A percentile compares a stretch with the other conserved stretches of the same genome.
phyloP scores from a whole-genome alignment of 2,113 vertebrate genomes.

The Plecotus auritus region DNA sequence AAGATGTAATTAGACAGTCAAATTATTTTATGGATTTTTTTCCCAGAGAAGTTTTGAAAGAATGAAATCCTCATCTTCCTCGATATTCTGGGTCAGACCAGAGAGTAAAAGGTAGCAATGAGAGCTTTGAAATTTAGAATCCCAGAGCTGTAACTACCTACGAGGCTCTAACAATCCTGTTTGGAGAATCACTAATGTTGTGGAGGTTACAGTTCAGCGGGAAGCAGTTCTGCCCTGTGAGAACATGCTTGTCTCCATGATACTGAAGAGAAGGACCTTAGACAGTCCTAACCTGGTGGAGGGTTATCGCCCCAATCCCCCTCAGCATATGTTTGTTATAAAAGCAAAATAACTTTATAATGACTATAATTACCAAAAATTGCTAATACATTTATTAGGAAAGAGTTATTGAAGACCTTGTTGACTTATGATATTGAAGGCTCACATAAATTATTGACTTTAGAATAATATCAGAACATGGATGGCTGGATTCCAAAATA shows the following conservation, averaged over 20 bases:
- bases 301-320: neutral
- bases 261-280: neutral
- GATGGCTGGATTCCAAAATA: neutral
- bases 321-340: neutral
- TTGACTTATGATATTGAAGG: neutral
- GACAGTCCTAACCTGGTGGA: neutral
- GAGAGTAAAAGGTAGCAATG: neutral
- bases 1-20: neutral
- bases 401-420: neutral
- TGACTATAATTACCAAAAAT: neutral
- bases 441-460: neutral
- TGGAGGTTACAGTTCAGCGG: neutral
- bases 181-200: neutral
- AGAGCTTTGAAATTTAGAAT: neutral
- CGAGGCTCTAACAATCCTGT: neutral
- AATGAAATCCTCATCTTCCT: neutral
- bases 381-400: neutral
- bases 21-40: neutral
- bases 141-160: neutral
- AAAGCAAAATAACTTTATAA: neutral
- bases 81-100: neutral
- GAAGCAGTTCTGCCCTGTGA: neutral
- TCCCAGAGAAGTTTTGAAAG: neutral
- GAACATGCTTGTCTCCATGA: neutral
- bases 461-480: neutral